Evolutionary conservation across 2,888 invertebrate genomes (phyloP), one percentile per base, ranked within the genome.

Genomic region (Subacronicta megacephala): DNA sequence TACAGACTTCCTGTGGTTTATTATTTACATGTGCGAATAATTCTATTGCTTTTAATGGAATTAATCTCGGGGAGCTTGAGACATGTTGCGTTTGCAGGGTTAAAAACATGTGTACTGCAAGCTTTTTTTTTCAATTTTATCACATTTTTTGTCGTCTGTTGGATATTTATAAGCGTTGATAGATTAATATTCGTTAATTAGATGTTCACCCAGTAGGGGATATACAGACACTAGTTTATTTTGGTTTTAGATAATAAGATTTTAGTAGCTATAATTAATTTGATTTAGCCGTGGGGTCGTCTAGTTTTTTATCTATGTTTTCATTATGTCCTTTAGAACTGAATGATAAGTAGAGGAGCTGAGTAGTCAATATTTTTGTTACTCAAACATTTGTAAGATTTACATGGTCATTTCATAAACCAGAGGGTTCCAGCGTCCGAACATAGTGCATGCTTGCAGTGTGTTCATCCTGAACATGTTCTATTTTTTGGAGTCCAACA

Each of bases 1-100:
- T 70, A 62, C 80, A 82, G 81, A 84, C 89, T 87, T 90, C 90
- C 88, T 87, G 84, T 77, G 81, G 60, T 70, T 82, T 82, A 77
- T 80, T 81, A 83, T 84, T 85, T 85, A 78, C 85, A 87, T 87
- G 82, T 87, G 87, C 81, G 64, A 83, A 81, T 81, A 71, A 77
- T 73, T 75, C 77, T 83, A 78, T 77, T 78, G 72, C 75, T 72
- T 69, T 76, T 72, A 75, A 72, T 72, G 71, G 72, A 59, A 69
- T 60, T 82, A 78, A 82, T 82, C 78, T 81, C 81, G 63, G 77
- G 72, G 40, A 64, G 57, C 29, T 33, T 38, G 37, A 36, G 52
- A 52, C 55, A 52, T 46, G 58, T 51, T 47, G 46, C 54, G 54
- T 51, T 59, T 37, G 42, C 17, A 56, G 60, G 57, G 69, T 58